Base-by-base conservation (phyloP, 1,140 invertebrate genomes). In the Drosophila equinoxialis region DNA sequence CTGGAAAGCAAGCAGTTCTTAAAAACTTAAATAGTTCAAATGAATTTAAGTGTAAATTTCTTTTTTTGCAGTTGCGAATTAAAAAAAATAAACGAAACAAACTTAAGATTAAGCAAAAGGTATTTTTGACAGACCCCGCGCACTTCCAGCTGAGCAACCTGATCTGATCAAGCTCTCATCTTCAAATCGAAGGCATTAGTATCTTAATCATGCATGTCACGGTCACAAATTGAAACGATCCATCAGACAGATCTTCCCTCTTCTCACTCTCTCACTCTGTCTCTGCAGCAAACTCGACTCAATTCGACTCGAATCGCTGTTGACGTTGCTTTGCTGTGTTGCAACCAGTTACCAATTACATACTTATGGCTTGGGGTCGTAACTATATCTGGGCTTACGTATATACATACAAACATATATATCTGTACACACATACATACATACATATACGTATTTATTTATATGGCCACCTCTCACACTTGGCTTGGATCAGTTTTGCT, bases 191-290 rank as follows among this genome's bases (percentile, higher is more conserved):
- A 72, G 67, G 81, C 78, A 89, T 89, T 89, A 89, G 84, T 89
- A 89, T 75, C 84, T 89, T 89, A 89, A 89, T 89, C 84, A 84
- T 67, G 70, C 72, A 75, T 87, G 89, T 90, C 87, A 75, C 68
- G 72, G 71, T 45, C 77, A 75, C 78, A 86, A 90, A 84, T 90
- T 83, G 78, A 83, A 77, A 72, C 87, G 82, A 90, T 90, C 87
- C 83, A 90, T 90, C 87, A 90, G 77, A 67, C 77, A 58, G 65
- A 81, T 70, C 76, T 71, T 42, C 23, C 45, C 7, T 33, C n/a
- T 30, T 51, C n/a, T 41, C 65, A 14, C 42, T 42, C 54, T 20
- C 13, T 30, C n/a, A 23, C 23, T 65, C 60, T 17, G 39, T 54
- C 57, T 42, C 57, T 35, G 26, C 45, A 69, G 10, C 23, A 33